Conservation (phyloP, 2,113 vertebrate genomes). For the Haemorhous mexicanus region DNA sequence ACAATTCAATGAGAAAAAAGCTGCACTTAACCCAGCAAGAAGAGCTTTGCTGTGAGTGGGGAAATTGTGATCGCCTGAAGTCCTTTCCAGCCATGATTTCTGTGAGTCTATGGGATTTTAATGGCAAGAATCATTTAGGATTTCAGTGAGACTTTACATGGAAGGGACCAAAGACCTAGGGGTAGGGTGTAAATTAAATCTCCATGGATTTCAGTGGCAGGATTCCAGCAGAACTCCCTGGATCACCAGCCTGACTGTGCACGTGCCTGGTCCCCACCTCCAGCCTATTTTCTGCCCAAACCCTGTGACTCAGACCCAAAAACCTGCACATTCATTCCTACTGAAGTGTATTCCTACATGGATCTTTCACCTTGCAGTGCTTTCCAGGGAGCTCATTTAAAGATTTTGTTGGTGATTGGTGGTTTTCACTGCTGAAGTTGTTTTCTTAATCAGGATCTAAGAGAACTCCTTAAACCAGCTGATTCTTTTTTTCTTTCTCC, state of each 20-base stretch:
- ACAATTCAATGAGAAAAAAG: neutral
- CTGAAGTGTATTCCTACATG: neutral
- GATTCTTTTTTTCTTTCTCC: neutral
- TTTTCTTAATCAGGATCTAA: neutral
- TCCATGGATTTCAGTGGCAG: neutral
- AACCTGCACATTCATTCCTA: neutral
- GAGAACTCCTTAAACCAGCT: neutral
- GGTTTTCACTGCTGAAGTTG: neutral
- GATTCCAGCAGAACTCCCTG: neutral
- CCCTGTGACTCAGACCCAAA: neutral
- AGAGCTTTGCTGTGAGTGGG: neutral
- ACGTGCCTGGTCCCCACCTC: fast-evolving
- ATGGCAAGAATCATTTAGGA: no score
- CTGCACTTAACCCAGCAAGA: neutral
- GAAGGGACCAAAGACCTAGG: no score
- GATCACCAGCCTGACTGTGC: neutral
- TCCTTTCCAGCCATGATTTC: neutral
- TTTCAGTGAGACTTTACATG: neutral
- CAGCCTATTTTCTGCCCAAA: neutral
- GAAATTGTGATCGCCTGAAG: neutral
- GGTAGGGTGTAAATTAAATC: fast-evolving
- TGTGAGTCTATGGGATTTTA: neutral
- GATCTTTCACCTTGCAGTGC: neutral
- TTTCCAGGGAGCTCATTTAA: neutral
- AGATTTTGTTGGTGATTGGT: neutral